Conservation (phyloP, 2,888 invertebrate genomes). For the Netelia virgata region DNA sequence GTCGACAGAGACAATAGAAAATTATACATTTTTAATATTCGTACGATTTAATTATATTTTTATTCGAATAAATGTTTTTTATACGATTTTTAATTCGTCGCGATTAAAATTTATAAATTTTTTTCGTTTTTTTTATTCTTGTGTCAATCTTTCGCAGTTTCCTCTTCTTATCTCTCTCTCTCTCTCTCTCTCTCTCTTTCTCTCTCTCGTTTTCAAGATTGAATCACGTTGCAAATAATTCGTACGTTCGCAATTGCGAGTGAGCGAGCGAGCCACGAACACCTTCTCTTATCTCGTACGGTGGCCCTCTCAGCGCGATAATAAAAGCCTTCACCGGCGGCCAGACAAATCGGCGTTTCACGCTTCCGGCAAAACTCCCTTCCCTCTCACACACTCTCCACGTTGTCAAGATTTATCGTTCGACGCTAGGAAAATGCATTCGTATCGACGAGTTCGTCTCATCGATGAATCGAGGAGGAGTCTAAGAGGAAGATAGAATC, state of each 20-base stretch:
- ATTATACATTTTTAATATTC: not conserved
- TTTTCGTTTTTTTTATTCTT: not conserved
- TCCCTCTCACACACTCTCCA: not conserved
- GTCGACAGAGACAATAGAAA: constrained; percentile 56
- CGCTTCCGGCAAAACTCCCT: constrained; percentile 32
- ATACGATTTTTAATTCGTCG: not conserved
- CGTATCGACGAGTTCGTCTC: not conserved
- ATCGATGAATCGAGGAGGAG: not conserved
- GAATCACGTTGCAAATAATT: constrained; percentile 18
- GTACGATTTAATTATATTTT: not conserved
- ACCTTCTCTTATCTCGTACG: constrained; percentile 20
- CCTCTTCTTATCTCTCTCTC: not conserved
- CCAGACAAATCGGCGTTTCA: constrained; percentile 48
- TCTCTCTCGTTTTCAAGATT: not conserved
- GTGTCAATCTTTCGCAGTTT: too few species aligned
- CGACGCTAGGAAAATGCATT: not conserved
- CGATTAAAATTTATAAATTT: not conserved
- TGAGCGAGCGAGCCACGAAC: not conserved
- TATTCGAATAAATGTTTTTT: too few species aligned
- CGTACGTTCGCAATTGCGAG: constrained; percentile 2
- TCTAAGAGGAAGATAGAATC: not conserved
- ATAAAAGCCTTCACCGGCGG: constrained; percentile 26
- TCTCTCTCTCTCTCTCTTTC: not conserved
- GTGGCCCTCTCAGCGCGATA: constrained; percentile 17
- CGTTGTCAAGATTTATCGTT: constrained; percentile 40